These are phyloP conservation scores for Lasioglossum vierecki DNA, from an alignment of 2,888 invertebrate genomes.

Conservation along the genomic window DNA sequence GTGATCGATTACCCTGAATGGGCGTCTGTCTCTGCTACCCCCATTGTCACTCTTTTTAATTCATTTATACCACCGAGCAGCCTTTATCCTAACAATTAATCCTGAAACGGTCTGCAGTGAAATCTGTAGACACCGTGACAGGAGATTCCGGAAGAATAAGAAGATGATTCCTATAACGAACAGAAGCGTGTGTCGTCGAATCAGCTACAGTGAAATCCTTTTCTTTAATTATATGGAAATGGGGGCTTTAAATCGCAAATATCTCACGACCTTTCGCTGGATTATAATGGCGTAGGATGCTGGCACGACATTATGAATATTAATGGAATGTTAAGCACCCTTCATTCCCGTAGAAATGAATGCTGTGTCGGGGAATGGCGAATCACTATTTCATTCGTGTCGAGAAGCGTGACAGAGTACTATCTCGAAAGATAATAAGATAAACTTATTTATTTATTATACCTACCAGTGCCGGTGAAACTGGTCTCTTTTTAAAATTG, in stretches of 20 bases:
- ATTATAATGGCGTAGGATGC: background rate
- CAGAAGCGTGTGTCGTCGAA: background rate
- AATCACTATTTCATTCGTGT: background rate
- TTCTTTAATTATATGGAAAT: background rate
- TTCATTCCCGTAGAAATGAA: background rate
- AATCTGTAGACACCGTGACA: background rate
- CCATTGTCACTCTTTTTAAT: constrained; percentile 25
- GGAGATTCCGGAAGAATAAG: background rate
- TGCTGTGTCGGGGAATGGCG: background rate
- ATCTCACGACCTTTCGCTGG: background rate
- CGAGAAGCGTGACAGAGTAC: background rate
- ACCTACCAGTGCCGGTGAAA: too few species aligned
- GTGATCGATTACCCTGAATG: constrained; percentile 35
- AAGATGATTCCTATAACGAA: background rate
- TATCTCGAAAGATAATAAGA: background rate
- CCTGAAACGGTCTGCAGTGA: background rate
- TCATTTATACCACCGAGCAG: background rate
- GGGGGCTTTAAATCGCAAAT: background rate
- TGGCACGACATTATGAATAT: background rate
- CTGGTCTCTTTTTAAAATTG: too few species aligned
- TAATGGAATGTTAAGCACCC: background rate
- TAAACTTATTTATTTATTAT: background rate
- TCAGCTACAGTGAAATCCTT: background rate
- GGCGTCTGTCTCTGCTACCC: background rate
- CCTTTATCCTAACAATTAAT: background rate